Evolutionary conservation across 2,797 vertebrate genomes (phyloP).

Genomic region (Enteromius mattozi): DNA sequence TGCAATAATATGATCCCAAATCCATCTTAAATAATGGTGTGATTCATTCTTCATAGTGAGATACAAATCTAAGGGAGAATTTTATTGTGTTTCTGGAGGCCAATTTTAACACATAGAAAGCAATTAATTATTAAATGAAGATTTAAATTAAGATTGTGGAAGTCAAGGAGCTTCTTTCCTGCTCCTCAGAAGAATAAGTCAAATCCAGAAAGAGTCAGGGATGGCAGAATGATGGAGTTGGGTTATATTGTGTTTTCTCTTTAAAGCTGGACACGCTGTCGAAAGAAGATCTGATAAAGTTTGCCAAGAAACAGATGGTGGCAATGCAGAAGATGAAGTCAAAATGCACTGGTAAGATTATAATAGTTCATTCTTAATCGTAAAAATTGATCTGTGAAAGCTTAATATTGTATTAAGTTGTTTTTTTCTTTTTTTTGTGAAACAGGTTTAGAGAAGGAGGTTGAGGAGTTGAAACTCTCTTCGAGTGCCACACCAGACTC

Average conservation of each 20-base stretch:
- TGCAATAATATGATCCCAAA: too few relatives aligned
- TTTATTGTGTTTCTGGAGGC: too few relatives aligned
- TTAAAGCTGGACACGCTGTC: constrained; percentile 89
- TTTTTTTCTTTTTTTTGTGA: neutral
- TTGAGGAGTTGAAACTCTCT: constrained; percentile 81
- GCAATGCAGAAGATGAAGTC: constrained; percentile 90
- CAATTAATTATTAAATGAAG: neutral
- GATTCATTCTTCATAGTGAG: neutral
- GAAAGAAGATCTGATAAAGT: constrained; percentile 97
- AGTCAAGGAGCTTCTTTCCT: too few relatives aligned
- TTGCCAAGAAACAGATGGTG: constrained; percentile 94
- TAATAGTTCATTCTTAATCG: neutral
- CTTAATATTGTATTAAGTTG: too few relatives aligned
- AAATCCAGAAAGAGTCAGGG: neutral
- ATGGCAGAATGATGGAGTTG: too few relatives aligned
- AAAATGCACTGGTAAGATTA: constrained; percentile 86
- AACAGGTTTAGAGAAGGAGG: constrained; percentile 91
- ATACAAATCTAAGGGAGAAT: neutral
- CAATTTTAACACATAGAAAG: too few relatives aligned
- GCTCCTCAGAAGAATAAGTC: neutral
- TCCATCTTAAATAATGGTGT: too few relatives aligned
- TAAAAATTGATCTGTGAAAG: neutral
- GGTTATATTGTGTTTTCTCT: neutral
- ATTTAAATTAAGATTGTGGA: too few relatives aligned
- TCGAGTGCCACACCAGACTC: constrained; percentile 74